Conservation (phyloP, 2,797 vertebrate genomes). For the Miichthys miiuy region DNA sequence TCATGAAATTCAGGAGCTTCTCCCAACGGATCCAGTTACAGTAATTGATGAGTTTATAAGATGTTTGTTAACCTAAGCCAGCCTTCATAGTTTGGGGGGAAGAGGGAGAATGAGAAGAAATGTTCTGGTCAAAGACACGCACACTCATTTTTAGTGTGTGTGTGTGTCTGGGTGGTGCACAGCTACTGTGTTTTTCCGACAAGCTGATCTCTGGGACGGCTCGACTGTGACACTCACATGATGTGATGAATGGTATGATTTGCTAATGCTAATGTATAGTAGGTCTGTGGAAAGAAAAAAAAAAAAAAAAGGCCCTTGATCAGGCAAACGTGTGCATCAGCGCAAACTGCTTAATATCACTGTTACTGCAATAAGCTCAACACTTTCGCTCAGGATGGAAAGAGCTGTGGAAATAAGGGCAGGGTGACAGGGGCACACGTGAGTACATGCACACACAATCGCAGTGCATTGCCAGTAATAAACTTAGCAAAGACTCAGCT, state of each 20-base stretch:
- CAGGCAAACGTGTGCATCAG: constrained; percentile 82
- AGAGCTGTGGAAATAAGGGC: constrained; percentile 77
- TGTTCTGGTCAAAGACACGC: constrained; percentile 56
- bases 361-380: constrained; percentile 79
- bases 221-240: constrained; percentile 59
- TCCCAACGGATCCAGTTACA: constrained; percentile 81
- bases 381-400: constrained; percentile 78
- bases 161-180: constrained; percentile 35
- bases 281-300: constrained; percentile 53
- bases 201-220: constrained; percentile 53
- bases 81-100: constrained; percentile 66
- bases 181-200: constrained; percentile 78
- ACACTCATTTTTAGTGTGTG: constrained; percentile 5
- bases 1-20: constrained; percentile 83
- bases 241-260: constrained; percentile 71
- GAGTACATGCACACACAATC: constrained; percentile 58
- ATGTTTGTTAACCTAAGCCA: constrained; percentile 80
- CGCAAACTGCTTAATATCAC: constrained; percentile 79
- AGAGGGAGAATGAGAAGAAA: constrained; percentile 63
- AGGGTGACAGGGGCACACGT: constrained; percentile 70
- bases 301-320: constrained; percentile 67
- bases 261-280: constrained; percentile 71
- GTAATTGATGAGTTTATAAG: constrained; percentile 85
- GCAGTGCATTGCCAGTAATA: constrained; percentile 37
- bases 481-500: constrained; percentile 33